Evolutionary conservation across 2,797 vertebrate species (phyloP), one percentile per base, ranked within the genome.

Genomic region (Pseudochaenichthys georgianus): DNA sequence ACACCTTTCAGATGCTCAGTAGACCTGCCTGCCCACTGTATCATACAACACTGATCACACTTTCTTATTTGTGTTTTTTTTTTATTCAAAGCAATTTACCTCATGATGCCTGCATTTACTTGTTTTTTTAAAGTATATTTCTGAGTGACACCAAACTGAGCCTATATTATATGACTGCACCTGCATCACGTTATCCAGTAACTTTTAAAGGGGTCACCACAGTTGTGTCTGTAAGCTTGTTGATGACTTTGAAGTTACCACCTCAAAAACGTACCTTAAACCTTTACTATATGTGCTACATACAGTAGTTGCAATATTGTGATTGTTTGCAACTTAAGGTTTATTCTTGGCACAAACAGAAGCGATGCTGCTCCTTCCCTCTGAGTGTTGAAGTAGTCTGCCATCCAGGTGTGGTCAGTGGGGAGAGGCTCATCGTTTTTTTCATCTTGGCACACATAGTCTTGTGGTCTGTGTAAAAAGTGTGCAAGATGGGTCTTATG

Each of bases 381-480:
- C 62, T 62, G 31, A 68, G 70, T 52, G 8, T 54, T 28, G 42
- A 51, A 60, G 17, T 8, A 21, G 43, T 46, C 47, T 77, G 69
- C 34, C 73, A 42, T 75, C 60, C 87, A 87, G 82, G 78, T 90
- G 82, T 82, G 84, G 78, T 71, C 74, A 80, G 19, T 1, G 31
- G 63, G 55, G 47, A 59, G 55, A 77, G 53, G 21, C 55, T 75
- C 61, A 7, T 45, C 2, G 34, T 21, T 65, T 34, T 48, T 74
- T 80, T 38, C 21, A 19, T 34, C 8, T 21, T 59, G 51, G 54
- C 41, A 58, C 53, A 70, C 66, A 69, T 50, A 48, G 28, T 47
- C 38, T 43, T 65, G 76, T 85, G 93, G 93, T 94, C 92, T 90
- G 84, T 91, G 93, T 65, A 70, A 78, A 46, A 94, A 92, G 92